phyloP scores from a whole-genome alignment of 2,888 invertebrate genomes.

The Sinopyrophorus schimmeli region DNA sequence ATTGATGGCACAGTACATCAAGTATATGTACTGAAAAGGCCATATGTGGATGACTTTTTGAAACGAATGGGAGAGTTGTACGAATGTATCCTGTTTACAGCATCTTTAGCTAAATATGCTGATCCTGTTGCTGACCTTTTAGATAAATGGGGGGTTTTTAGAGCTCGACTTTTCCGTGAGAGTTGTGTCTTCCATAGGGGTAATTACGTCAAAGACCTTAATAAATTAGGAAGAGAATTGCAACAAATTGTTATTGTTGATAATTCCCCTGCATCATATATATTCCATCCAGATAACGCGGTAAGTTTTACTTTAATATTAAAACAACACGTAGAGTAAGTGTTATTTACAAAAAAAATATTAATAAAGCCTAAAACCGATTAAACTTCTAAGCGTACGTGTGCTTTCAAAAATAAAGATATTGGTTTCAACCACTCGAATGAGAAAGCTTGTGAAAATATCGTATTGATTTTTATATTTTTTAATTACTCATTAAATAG shows the following conservation, averaged over 20 bases:
- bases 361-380: too few species aligned
- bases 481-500: too few species aligned
- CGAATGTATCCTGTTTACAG: slow-evolving; percentile 99
- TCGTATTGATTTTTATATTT: too few species aligned
- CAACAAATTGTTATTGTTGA: slow-evolving; percentile 97
- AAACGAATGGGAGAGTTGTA: slow-evolving; percentile 97
- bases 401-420: too few species aligned
- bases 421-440: too few species aligned
- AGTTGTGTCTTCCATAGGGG: slow-evolving; percentile 99
- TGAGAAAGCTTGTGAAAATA: too few species aligned
- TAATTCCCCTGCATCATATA: slow-evolving; percentile 99
- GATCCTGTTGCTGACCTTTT: slow-evolving; percentile 99
- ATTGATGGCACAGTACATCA: slow-evolving; percentile 99
- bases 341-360: too few species aligned
- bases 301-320: slow-evolving; percentile 75
- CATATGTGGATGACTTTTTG: slow-evolving; percentile 98
- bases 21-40: slow-evolving; percentile 97
- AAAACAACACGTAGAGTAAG: too few species aligned
- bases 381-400: too few species aligned
- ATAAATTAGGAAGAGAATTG: slow-evolving; percentile 94
- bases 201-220: slow-evolving; percentile 99
- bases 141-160: slow-evolving; percentile 95
- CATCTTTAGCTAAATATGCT: slow-evolving; percentile 98
- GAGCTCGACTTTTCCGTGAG: slow-evolving; percentile 96
- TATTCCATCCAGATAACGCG: slow-evolving; percentile 99